These are phyloP conservation scores for Pempheris klunzingeri DNA, from an alignment of 2,797 vertebrate species.

Conservation along the genomic window DNA sequence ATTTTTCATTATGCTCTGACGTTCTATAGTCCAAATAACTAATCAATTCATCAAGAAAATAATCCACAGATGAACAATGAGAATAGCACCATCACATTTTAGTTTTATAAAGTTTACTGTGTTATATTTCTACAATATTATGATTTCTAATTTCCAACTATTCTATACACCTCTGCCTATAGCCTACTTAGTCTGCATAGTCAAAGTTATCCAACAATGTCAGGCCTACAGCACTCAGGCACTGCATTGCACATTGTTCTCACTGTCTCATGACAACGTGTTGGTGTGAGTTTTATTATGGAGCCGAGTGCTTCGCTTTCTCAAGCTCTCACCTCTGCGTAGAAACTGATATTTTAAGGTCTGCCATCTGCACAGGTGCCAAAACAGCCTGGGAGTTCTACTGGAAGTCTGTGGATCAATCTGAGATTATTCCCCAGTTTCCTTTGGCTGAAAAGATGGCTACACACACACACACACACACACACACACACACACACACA, in stretches of 20 bases:
- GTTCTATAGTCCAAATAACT: too few relatives aligned
- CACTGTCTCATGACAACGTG: conserved; percentile 45
- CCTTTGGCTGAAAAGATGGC: conserved; percentile 47
- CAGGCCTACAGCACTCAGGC: conserved; percentile 23
- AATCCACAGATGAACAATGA: too few relatives aligned
- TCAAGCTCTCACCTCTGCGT: conserved; percentile 73
- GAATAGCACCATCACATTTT: too few relatives aligned
- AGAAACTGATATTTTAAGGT: conserved; percentile 80
- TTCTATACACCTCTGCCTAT: not conserved
- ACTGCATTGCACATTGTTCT: conserved; percentile 50
- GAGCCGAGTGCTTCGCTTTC: conserved; percentile 57
- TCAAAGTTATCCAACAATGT: conserved; percentile 10
- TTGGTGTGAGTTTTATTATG: conserved; percentile 66
- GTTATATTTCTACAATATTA: too few relatives aligned
- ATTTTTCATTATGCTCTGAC: too few relatives aligned
- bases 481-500: conserved; percentile 3
- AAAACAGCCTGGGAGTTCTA: conserved; percentile 73
- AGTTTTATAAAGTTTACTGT: too few relatives aligned
- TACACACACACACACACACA: conserved; percentile 19
- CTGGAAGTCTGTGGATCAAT: conserved; percentile 78
- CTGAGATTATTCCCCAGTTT: conserved; percentile 76
- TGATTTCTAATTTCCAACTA: not conserved
- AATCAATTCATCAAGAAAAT: too few relatives aligned
- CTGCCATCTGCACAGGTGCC: conserved; percentile 81
- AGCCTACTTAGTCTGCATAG: not conserved